phyloP scores from a whole-genome alignment of 2,113 vertebrate species.

The Anhinga rufa region DNA sequence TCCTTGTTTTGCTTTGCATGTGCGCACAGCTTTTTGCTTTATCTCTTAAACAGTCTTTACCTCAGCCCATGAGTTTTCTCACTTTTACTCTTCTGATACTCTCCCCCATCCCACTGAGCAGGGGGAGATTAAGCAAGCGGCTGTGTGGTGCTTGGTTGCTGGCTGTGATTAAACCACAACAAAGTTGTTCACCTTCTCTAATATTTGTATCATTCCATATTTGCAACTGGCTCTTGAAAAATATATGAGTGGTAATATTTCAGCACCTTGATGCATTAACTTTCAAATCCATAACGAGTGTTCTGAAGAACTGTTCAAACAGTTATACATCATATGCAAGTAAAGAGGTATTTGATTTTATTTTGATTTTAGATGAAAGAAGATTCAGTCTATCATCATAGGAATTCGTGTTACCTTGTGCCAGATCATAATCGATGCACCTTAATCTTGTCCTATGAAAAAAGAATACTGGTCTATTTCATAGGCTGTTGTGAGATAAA shows the following conservation, averaged over 20 bases:
- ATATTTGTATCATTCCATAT: neutral
- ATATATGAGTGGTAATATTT: neutral
- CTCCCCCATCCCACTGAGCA: too few species aligned
- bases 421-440: neutral
- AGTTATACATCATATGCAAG: neutral
- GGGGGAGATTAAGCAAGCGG: too few species aligned
- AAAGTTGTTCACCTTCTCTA: neutral
- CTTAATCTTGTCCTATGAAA: neutral
- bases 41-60: too few species aligned
- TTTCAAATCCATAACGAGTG: neutral
- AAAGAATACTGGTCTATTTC: neutral
- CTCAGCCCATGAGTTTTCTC: too few species aligned
- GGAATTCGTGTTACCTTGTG: neutral
- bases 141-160: too few species aligned
- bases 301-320: neutral
- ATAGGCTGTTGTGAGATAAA: neutral
- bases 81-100: too few species aligned
- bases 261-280: neutral
- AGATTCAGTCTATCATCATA: neutral
- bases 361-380: neutral
- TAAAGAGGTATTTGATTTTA: neutral
- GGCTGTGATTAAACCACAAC: too few species aligned
- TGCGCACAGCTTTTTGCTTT: too few species aligned
- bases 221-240: neutral
- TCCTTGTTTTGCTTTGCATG: too few species aligned